Evolutionary conservation across 2,888 invertebrate species (phyloP).

Genomic region (Drosophila affinis): DNA sequence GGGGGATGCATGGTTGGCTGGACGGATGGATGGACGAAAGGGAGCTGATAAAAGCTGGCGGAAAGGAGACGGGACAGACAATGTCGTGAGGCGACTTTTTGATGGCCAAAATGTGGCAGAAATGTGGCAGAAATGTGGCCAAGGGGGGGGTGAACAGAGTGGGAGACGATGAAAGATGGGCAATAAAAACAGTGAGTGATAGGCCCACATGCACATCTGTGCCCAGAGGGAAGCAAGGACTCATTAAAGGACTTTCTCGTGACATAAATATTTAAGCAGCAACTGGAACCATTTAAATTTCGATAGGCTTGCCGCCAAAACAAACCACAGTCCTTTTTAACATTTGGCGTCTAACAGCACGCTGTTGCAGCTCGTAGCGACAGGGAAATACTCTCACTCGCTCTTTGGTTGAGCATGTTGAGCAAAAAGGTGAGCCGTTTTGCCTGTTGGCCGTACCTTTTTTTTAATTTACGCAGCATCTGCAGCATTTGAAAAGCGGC

Average conservation of each 20-base stretch:
- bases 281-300: background rate
- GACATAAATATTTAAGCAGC: background rate
- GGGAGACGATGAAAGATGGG: background rate
- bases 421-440: background rate
- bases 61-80: conserved; percentile 41
- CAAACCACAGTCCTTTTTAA: background rate
- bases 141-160: background rate
- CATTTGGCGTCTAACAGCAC: background rate
- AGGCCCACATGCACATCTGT: background rate
- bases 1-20: background rate
- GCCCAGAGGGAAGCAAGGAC: background rate
- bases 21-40: too few relatives aligned
- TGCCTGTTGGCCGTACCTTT: too few relatives aligned
- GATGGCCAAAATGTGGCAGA: conserved; percentile 22
- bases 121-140: background rate
- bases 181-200: conserved; percentile 9
- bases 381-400: too few relatives aligned
- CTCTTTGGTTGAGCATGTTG: background rate
- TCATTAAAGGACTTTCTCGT: background rate
- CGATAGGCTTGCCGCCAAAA: background rate
- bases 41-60: conserved; percentile 11
- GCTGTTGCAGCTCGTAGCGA: background rate
- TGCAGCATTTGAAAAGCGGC: background rate
- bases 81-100: conserved; percentile 44
- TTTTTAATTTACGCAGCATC: too few relatives aligned